Conservation (phyloP, 2,888 invertebrate genomes). For the Ischnus inquisitorius region DNA sequence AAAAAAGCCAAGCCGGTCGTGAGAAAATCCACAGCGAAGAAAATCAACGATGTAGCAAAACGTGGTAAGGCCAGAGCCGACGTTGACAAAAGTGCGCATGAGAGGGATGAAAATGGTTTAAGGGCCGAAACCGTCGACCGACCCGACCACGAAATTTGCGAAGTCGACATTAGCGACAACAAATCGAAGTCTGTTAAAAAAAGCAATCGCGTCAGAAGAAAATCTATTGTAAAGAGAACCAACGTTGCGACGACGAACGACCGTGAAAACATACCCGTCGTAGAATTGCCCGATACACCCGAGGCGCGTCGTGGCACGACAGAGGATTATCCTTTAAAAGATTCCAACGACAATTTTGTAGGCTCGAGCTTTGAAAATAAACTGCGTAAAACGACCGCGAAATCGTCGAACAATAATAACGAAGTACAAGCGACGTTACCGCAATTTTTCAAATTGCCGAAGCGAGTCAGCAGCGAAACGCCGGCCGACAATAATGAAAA, state of each 20-base stretch:
- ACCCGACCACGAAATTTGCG: background rate
- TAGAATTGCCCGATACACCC: background rate
- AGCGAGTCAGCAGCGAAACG: background rate
- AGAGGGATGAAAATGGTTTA: background rate
- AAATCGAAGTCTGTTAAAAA: background rate
- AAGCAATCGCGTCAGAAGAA: background rate
- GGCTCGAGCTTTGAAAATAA: background rate
- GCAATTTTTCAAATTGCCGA: constrained; percentile 1
- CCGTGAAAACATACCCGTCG: background rate
- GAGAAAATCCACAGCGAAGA: background rate
- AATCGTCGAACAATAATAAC: constrained; percentile 6
- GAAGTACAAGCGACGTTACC: background rate
- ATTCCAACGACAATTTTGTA: background rate
- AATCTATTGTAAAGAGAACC: background rate
- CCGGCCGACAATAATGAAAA: background rate
- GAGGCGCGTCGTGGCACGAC: background rate
- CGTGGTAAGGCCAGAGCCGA: background rate
- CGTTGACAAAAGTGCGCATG: background rate
- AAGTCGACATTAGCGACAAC: background rate
- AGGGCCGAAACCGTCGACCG: background rate
- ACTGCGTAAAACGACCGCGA: background rate
- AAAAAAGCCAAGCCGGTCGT: background rate
- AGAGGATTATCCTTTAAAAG: background rate
- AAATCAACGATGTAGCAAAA: background rate
- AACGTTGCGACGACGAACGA: background rate